phyloP scores from a whole-genome alignment of 2,888 invertebrate species.

The Macaria notata region DNA sequence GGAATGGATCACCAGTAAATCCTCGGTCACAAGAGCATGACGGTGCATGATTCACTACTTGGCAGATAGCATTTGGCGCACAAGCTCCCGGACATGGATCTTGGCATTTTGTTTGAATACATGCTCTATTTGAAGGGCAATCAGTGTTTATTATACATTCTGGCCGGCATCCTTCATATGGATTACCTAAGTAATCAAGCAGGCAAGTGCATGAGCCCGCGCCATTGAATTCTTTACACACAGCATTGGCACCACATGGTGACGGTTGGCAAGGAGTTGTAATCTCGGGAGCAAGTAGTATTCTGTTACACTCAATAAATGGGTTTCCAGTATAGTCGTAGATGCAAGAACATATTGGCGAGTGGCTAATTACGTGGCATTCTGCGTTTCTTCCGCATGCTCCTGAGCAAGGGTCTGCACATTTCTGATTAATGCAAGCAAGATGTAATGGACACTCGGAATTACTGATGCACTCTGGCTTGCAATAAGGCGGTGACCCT shows the following conservation, averaged over 20 bases:
- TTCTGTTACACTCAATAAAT: constrained; percentile 83
- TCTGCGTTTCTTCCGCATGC: constrained; percentile 88
- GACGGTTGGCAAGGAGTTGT: constrained; percentile 83
- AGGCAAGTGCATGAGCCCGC: constrained; percentile 87
- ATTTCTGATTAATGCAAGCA: constrained; percentile 90
- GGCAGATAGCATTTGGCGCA: constrained; percentile 88
- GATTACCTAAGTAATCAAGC: constrained; percentile 87
- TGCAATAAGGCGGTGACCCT: constrained; percentile 89
- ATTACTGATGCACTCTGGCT: constrained; percentile 91
- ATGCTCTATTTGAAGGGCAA: constrained; percentile 86
- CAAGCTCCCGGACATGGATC: constrained; percentile 91
- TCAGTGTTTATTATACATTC: constrained; percentile 88
- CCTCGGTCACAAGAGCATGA: constrained; percentile 86
- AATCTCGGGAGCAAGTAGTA: constrained; percentile 61
- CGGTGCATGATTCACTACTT: constrained; percentile 87
- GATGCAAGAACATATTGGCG: constrained; percentile 87
- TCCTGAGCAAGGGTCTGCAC: constrained; percentile 87
- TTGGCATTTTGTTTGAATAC: constrained; percentile 86
- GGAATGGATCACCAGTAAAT: constrained; percentile 89
- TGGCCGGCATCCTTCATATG: constrained; percentile 88
- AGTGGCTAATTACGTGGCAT: constrained; percentile 89
- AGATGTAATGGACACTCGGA: constrained; percentile 86
- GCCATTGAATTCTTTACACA: constrained; percentile 83
- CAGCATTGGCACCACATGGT: constrained; percentile 85
- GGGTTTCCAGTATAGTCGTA: constrained; percentile 89